A percentile compares a stretch with the other conserved stretches of the same genome.
These are phyloP conservation scores for Alauda arvensis DNA, from an alignment of 2,797 vertebrate species.

Conservation along the genomic window DNA sequence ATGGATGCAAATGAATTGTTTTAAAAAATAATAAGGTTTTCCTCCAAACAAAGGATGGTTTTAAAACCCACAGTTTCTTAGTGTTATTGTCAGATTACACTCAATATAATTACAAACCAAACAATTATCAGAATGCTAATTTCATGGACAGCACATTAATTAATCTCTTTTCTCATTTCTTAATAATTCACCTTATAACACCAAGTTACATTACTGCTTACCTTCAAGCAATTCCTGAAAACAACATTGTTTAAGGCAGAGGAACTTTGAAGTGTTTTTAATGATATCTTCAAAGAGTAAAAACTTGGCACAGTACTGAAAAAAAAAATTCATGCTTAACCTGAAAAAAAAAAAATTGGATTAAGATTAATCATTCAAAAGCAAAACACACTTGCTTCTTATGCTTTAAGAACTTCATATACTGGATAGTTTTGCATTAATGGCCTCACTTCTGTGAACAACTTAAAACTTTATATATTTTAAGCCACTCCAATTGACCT, in stretches of 20 bases:
- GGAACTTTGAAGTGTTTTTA: slow-evolving; percentile 19
- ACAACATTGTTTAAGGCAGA: neutral
- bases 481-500: neutral
- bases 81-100: neutral
- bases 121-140: neutral
- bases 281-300: slow-evolving; percentile 12
- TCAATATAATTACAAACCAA: neutral
- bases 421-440: neutral
- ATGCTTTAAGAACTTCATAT: neutral
- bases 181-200: slow-evolving; percentile 4
- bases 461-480: neutral
- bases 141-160: neutral
- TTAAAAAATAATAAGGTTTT: neutral
- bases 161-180: neutral
- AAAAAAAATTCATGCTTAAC: neutral
- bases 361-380: slow-evolving; percentile 26
- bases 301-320: neutral
- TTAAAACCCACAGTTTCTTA: neutral
- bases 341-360: neutral
- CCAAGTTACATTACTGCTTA: neutral
- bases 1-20: neutral
- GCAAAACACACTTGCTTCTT: neutral
- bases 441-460: neutral
- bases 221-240: slow-evolving; percentile 21
- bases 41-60: neutral